Evolutionary conservation across 2,888 invertebrate genomes (phyloP).

Genomic region (Podotricha telesiphe): DNA sequence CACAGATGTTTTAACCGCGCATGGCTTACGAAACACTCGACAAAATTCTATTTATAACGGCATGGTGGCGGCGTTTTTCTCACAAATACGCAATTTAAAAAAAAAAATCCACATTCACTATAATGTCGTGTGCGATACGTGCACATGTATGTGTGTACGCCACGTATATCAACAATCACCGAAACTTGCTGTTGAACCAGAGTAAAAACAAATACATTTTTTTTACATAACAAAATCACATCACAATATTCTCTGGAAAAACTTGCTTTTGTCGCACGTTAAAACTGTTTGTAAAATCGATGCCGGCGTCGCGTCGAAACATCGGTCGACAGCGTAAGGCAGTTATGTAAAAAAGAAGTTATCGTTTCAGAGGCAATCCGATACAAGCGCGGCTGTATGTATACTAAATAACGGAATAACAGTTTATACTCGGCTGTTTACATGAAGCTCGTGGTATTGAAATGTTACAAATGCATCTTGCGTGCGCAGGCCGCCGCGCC

Average conservation of each 20-base stretch:
- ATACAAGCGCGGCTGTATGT: not conserved
- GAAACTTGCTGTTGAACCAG: slow-evolving; percentile 31
- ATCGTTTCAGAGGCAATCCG: not conserved
- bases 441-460: slow-evolving; percentile 26
- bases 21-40: slow-evolving; percentile 43
- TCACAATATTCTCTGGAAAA: slow-evolving; percentile 20
- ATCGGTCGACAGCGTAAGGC: slow-evolving; percentile 24
- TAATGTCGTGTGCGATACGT: not conserved
- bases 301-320: slow-evolving; percentile 9
- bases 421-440: slow-evolving; percentile 38
- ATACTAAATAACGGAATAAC: slow-evolving; percentile 16
- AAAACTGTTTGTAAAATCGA: slow-evolving; percentile 34
- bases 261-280: slow-evolving; percentile 27
- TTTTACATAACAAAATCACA: slow-evolving; percentile 18
- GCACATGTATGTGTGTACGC: not conserved
- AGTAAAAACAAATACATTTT: slow-evolving; percentile 33
- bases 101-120: slow-evolving; percentile 12
- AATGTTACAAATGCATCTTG: slow-evolving; percentile 39
- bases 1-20: slow-evolving; percentile 37
- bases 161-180: slow-evolving; percentile 16
- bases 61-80: slow-evolving; percentile 24
- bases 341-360: not conserved
- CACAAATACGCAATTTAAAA: slow-evolving; percentile 13
- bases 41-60: slow-evolving; percentile 43
- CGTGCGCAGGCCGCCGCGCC: slow-evolving; percentile 51